Conservation (phyloP, 35 echinoderm and acorn worm species). For the Chiridota heheva region DNA sequence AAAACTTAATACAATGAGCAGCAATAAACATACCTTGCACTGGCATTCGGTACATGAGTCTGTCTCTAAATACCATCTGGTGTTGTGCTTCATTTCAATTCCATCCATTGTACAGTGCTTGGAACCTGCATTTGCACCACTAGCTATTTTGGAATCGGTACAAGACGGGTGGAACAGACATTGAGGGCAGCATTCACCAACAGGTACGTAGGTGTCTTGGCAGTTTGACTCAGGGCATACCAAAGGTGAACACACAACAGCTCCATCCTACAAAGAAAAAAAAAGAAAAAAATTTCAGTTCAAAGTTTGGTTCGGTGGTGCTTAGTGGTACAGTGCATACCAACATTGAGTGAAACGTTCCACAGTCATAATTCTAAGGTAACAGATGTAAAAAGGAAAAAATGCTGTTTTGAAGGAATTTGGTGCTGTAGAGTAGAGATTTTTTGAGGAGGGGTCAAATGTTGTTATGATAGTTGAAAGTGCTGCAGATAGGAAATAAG, state of each 20-base stretch:
- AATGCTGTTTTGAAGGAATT: not conserved
- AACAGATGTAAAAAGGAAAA: not conserved
- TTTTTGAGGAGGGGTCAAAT: too few species aligned
- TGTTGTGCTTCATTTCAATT: conserved; percentile 42
- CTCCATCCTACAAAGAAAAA: conserved; percentile 49
- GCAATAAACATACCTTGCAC: conserved; percentile 86
- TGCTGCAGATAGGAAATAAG: too few species aligned
- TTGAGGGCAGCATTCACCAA: conserved; percentile 86
- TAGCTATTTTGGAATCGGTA: not conserved
- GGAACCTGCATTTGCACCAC: not conserved
- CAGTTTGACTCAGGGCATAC: conserved; percentile 60
- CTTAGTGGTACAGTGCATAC: not conserved
- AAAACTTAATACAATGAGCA: too few species aligned
- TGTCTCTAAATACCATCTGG: conserved; percentile 76
- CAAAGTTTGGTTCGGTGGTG: not conserved
- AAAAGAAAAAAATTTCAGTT: not conserved
- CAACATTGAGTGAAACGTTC: not conserved
- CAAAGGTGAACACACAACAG: conserved; percentile 55
- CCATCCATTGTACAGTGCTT: conserved; percentile 12
- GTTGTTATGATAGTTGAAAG: too few species aligned
- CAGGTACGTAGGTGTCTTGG: conserved; percentile 65
- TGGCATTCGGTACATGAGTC: conserved; percentile 85
- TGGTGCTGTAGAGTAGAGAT: not conserved
- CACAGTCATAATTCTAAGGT: too few species aligned
- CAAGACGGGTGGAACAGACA: conserved; percentile 69